phyloP scores from a whole-genome alignment of 1,140 invertebrate genomes.

The Tetramorium alpestre region DNA sequence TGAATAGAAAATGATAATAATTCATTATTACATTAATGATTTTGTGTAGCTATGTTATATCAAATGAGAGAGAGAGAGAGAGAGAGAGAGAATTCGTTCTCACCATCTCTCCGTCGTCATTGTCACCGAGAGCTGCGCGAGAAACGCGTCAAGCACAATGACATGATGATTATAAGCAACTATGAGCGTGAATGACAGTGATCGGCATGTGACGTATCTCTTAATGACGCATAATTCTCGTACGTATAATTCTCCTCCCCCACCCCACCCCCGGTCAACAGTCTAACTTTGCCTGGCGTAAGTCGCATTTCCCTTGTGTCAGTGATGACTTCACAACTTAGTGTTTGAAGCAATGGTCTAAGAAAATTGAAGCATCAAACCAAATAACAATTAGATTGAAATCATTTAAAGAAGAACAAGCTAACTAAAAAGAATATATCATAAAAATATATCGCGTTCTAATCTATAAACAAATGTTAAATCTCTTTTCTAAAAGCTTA shows the following conservation, averaged over 20 bases:
- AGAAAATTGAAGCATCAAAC: neutral
- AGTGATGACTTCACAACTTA: slow-evolving; percentile 14
- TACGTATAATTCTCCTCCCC: slow-evolving; percentile 7
- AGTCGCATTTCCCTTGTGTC: slow-evolving; percentile 1
- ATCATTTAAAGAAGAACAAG: neutral
- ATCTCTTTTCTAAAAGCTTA: neutral
- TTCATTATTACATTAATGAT: neutral
- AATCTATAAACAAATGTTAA: neutral
- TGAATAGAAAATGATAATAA: neutral
- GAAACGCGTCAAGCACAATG: slow-evolving; percentile 55
- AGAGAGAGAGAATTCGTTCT: slow-evolving; percentile 32
- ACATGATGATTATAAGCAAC: slow-evolving; percentile 49
- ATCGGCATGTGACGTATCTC: slow-evolving; percentile 53
- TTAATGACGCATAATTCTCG: slow-evolving; percentile 11
- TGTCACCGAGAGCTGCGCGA: slow-evolving; percentile 26
- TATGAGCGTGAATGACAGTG: slow-evolving; percentile 60
- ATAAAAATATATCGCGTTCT: neutral
- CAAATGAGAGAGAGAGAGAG: neutral
- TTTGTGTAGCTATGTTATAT: neutral
- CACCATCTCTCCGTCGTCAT: slow-evolving; percentile 38
- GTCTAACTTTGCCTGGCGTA: neutral
- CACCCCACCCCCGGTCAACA: neutral
- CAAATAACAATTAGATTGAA: slow-evolving; percentile 15
- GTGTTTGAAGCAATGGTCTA: neutral
- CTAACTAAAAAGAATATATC: neutral